Evolutionary conservation across 2,113 vertebrate species (phyloP).

Genomic region (Eclectus roratus): DNA sequence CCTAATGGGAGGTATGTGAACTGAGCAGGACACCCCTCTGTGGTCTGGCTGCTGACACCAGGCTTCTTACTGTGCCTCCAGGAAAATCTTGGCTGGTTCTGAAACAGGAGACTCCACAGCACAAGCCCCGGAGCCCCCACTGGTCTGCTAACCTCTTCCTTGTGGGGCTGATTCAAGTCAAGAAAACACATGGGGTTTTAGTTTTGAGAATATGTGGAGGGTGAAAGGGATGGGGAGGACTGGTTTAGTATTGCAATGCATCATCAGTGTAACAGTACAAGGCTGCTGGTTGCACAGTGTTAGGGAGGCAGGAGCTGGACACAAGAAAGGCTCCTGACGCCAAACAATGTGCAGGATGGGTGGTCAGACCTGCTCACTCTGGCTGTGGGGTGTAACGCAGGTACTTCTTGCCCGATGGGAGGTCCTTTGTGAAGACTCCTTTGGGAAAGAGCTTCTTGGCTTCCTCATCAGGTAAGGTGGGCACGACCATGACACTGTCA

Average conservation of each 20-base stretch:
- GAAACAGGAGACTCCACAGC: neutral
- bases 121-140: neutral
- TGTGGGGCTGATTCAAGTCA: neutral
- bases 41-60: neutral
- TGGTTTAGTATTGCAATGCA: neutral
- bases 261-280: neutral
- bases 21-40: neutral
- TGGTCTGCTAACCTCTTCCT: neutral
- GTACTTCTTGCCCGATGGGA: constrained; percentile 94
- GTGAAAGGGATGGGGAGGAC: neutral
- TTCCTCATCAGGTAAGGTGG: constrained; percentile 85
- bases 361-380: neutral
- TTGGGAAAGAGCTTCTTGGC: constrained; percentile 86
- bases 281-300: neutral
- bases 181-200: neutral
- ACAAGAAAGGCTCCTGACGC: accelerated
- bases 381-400: constrained; percentile 91
- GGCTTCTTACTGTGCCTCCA: accelerated
- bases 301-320: neutral
- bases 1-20: neutral
- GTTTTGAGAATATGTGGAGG: neutral
- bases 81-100: neutral
- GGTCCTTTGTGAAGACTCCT: constrained; percentile 86
- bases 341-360: accelerated
- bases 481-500: constrained; percentile 92